Conservation (phyloP, 2,113 vertebrate genomes). For the Platysteira castanea region DNA sequence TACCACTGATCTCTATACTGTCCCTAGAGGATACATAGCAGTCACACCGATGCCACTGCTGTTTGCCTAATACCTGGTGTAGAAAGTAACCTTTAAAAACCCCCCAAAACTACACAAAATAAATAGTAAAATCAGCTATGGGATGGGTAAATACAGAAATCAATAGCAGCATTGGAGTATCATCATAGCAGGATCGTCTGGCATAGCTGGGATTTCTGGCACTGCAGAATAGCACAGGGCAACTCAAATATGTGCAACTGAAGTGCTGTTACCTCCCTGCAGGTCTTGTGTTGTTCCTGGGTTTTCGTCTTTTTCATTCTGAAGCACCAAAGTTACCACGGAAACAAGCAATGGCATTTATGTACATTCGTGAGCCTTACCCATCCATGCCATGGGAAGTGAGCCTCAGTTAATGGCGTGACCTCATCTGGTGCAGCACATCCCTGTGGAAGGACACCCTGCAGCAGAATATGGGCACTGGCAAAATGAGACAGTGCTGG, state of each 20-base stretch:
- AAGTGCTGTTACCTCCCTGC: not conserved
- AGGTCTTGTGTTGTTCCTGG: not conserved
- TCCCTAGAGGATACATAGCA: not conserved
- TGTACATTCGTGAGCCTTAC: conserved; percentile 5
- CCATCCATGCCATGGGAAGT: not conserved
- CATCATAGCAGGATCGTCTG: not conserved
- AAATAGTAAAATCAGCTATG: not conserved
- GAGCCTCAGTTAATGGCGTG: not conserved
- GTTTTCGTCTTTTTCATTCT: conserved; percentile 33
- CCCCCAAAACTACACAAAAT: not conserved
- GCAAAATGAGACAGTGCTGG: not conserved
- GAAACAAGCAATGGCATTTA: conserved; percentile 47
- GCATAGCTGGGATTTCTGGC: not conserved
- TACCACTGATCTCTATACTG: not conserved
- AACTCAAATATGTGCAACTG: not conserved
- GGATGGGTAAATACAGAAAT: not conserved
- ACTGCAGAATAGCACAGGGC: not conserved
- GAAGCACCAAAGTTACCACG: conserved; percentile 68
- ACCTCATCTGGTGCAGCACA: not conserved
- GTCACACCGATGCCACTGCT: not conserved
- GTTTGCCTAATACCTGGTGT: not conserved
- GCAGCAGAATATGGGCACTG: too few relatives aligned
- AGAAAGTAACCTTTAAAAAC: not conserved
- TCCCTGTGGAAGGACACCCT: not conserved
- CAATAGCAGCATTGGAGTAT: fast-evolving